phyloP scores from a whole-genome alignment of 2,888 invertebrate genomes.

The Exephanes ischioxanthus region DNA sequence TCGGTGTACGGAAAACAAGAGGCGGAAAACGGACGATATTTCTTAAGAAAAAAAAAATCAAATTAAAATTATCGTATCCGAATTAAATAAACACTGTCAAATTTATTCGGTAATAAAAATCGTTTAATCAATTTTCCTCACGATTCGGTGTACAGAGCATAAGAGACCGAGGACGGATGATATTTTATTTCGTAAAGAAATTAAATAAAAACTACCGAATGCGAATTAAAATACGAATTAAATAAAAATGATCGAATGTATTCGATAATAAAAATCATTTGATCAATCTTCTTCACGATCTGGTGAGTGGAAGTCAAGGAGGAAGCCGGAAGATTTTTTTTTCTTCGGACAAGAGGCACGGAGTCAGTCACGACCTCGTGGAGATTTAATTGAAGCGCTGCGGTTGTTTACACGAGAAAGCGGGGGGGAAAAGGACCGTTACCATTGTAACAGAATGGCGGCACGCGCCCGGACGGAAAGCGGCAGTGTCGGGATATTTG shows the following conservation, averaged over 20 bases:
- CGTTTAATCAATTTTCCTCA: too few species aligned
- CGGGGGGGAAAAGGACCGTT: not conserved
- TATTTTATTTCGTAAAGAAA: not conserved
- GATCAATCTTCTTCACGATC: not conserved
- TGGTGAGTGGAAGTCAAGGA: not conserved
- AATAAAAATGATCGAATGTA: not conserved
- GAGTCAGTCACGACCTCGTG: not conserved
- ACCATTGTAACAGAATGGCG: constrained; percentile 47
- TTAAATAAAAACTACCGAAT: not conserved
- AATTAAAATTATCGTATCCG: not conserved
- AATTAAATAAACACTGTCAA: too few species aligned
- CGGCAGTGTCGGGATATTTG: constrained; percentile 16
- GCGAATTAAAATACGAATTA: not conserved
- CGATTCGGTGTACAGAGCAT: too few species aligned
- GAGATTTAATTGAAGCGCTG: constrained; percentile 25
- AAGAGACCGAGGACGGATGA: not conserved
- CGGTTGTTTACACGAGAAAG: constrained; percentile 14
- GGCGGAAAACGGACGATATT: not conserved
- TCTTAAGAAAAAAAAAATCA: not conserved
- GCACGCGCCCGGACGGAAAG: constrained; percentile 36
- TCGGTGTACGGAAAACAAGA: not conserved
- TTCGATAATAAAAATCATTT: not conserved
- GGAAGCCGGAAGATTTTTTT: constrained; percentile 2
- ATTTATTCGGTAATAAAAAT: not conserved
- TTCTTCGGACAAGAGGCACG: not conserved